Conservation (phyloP, 2,888 invertebrate genomes). For the Therioaphis trifolii region DNA sequence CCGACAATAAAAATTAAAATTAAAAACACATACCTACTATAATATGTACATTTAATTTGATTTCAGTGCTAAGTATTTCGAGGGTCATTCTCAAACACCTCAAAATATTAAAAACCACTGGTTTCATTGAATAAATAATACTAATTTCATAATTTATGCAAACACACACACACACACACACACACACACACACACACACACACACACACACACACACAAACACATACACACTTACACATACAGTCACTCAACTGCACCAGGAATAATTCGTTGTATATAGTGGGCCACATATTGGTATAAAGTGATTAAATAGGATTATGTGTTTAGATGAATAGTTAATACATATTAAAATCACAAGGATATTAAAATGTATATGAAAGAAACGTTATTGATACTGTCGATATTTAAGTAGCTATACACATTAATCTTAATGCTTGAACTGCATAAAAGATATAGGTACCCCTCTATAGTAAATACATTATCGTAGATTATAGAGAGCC, state of each 20-base stretch:
- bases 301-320: no score
- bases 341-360: neutral
- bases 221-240: no score
- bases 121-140: neutral
- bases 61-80: neutral
- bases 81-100: slow-evolving; percentile 6
- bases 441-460: neutral
- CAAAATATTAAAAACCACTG: neutral
- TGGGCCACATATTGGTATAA: no score
- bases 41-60: neutral
- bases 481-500: neutral
- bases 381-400: neutral
- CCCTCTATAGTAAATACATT: neutral
- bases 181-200: neutral
- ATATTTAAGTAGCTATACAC: slow-evolving; percentile 1
- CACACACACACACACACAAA: neutral
- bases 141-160: neutral
- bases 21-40: slow-evolving; percentile 35
- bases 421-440: slow-evolving; percentile 6
- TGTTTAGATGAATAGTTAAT: neutral
- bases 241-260: no score
- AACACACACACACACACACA: no score
- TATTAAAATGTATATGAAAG: slow-evolving; percentile 10
- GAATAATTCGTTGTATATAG: no score
- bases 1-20: slow-evolving; percentile 5